Evolutionary conservation across 2,113 vertebrate genomes (phyloP).

Genomic region (Eulacestoma nigropectus): DNA sequence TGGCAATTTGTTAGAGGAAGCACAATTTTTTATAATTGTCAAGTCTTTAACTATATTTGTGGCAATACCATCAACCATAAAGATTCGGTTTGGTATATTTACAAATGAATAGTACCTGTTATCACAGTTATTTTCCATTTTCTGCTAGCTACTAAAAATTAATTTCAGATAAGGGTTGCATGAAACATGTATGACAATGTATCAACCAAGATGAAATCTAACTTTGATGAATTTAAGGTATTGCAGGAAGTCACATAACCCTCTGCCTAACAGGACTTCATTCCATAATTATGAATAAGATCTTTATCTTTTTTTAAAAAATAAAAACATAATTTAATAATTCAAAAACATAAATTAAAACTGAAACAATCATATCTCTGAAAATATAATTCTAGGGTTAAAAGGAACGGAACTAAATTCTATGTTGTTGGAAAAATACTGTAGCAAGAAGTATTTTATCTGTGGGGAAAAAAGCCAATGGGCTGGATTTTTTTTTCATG

Average conservation of each 20-base stretch:
- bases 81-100: not conserved
- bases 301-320: not conserved
- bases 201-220: not conserved
- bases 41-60: not conserved
- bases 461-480: not conserved
- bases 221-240: not conserved
- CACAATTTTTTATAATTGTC: not conserved
- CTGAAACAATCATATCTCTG: rapidly evolving
- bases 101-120: not conserved
- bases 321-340: not conserved
- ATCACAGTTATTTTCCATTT: not conserved
- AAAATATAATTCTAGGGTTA: not conserved
- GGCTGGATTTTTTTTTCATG: not conserved
- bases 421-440: not conserved
- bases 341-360: not conserved
- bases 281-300: not conserved
- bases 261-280: not conserved
- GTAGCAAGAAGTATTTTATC: not conserved
- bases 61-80: not conserved
- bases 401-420: not conserved
- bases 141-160: not conserved
- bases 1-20: not conserved
- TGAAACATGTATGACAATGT: not conserved
- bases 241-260: not conserved
- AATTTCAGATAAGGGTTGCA: not conserved